Conservation (phyloP, 2,797 vertebrate species). For the Falco berigora region DNA sequence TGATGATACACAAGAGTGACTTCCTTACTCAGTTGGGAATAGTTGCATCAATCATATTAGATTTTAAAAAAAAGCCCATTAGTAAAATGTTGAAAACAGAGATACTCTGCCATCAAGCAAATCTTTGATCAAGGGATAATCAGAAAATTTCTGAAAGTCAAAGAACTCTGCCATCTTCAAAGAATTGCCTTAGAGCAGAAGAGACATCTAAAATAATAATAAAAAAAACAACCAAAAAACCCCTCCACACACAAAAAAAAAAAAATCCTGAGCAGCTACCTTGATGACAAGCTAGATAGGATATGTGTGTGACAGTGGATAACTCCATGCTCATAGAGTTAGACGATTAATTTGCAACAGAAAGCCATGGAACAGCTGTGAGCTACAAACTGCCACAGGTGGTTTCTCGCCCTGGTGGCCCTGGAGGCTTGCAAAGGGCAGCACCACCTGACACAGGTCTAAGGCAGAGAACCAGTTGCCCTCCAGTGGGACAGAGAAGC, state of each 20-base stretch:
- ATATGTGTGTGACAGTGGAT: background rate
- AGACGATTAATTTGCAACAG: background rate
- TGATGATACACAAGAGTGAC: background rate
- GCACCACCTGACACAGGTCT: background rate
- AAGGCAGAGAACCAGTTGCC: background rate
- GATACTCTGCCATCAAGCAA: background rate
- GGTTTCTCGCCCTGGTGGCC: background rate
- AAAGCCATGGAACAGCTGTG: background rate
- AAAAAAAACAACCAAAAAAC: too few relatives aligned
- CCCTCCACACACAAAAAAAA: too few relatives aligned
- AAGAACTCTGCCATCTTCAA: background rate
- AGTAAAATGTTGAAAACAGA: background rate
- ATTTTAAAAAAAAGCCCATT: background rate
- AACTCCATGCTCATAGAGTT: background rate
- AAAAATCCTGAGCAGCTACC: background rate
- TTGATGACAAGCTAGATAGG: background rate
- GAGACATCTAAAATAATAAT: background rate
- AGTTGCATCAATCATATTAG: rapidly evolving
- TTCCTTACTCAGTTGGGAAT: background rate
- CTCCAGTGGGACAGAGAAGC: background rate
- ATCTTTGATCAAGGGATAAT: background rate
- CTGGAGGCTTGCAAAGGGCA: background rate
- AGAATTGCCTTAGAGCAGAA: background rate
- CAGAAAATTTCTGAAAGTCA: background rate
- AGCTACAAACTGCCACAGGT: background rate